Evolutionary conservation across 2,888 invertebrate species (phyloP).

Genomic region (Axea sp.): DNA sequence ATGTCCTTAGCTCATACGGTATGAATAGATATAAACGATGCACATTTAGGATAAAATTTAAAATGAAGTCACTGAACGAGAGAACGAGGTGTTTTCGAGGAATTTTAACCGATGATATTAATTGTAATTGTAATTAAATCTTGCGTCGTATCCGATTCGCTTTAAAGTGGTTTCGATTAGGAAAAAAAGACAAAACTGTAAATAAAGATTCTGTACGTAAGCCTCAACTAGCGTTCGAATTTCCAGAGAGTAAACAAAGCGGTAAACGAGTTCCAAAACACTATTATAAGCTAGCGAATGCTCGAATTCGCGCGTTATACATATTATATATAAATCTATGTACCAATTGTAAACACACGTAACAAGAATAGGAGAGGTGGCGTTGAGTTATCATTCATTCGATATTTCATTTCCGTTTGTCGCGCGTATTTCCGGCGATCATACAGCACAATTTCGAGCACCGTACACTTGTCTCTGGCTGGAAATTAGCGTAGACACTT

Average conservation of each 20-base stretch:
- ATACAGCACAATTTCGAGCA: conserved; percentile 10
- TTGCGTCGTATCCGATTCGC: conserved; percentile 2
- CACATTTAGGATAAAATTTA: no score
- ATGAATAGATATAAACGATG: no score
- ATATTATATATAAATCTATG: conserved; percentile 35
- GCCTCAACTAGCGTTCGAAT: conserved; percentile 58
- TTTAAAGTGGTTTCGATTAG: conserved; percentile 30
- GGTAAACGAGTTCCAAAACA: conserved; percentile 62
- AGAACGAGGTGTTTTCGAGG: no score
- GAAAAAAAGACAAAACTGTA: conserved; percentile 40
- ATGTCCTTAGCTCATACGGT: no score
- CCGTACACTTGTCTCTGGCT: not conserved
- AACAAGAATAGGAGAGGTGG: conserved; percentile 6
- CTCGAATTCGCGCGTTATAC: conserved; percentile 41
- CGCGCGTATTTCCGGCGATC: conserved; percentile 21
- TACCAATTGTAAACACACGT: conserved; percentile 13
- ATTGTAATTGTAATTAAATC: no score
- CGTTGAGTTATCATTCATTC: conserved; percentile 39
- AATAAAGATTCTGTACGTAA: conserved; percentile 46
- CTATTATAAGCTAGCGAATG: conserved; percentile 56
- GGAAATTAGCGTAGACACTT: conserved; percentile 2
- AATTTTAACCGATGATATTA: no score
- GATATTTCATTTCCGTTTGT: conserved; percentile 17
- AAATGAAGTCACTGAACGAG: no score
- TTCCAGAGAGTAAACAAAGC: conserved; percentile 59